These are phyloP conservation scores for Stenurella melanura DNA, from an alignment of 2,888 invertebrate species.

Conservation along the genomic window DNA sequence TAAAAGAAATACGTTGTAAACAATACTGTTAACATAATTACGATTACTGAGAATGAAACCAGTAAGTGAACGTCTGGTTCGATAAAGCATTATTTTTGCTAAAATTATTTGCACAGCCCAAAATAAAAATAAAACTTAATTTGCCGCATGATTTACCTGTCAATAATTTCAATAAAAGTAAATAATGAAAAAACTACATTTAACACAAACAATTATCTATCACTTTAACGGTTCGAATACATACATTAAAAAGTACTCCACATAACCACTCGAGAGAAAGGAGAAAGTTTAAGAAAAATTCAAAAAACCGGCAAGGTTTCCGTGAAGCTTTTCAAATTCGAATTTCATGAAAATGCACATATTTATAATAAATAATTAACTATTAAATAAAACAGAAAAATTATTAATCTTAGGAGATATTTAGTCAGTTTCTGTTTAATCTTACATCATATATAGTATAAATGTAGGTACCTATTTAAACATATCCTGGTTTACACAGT, in stretches of 20 bases:
- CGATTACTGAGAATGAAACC: background rate
- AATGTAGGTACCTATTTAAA: too few relatives aligned
- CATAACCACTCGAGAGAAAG: conserved; percentile 27
- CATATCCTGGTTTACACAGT: too few relatives aligned
- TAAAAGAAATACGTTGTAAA: background rate
- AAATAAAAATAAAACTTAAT: conserved; percentile 34
- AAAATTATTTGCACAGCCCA: conserved; percentile 25
- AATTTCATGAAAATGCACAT: background rate
- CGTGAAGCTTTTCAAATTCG: background rate
- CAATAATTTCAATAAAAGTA: conserved; percentile 21
- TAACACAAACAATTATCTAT: conserved; percentile 15
- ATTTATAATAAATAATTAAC: too few relatives aligned
- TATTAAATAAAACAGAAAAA: too few relatives aligned
- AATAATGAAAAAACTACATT: background rate
- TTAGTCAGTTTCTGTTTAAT: too few relatives aligned
- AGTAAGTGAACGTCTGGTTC: conserved; percentile 33
- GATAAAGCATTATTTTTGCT: conserved; percentile 20
- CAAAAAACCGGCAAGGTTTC: background rate
- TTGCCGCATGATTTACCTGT: conserved; percentile 31
- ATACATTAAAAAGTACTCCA: conserved; percentile 13
- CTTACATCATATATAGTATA: too few relatives aligned
- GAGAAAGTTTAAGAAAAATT: conserved; percentile 22
- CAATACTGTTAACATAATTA: conserved; percentile 31
- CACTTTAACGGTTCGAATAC: conserved; percentile 5
- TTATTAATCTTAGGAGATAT: too few relatives aligned